Evolutionary conservation across 92 coral and sea anemone species (phyloP), one percentile per base, ranked within the genome.

Genomic region (Metridium senile): DNA sequence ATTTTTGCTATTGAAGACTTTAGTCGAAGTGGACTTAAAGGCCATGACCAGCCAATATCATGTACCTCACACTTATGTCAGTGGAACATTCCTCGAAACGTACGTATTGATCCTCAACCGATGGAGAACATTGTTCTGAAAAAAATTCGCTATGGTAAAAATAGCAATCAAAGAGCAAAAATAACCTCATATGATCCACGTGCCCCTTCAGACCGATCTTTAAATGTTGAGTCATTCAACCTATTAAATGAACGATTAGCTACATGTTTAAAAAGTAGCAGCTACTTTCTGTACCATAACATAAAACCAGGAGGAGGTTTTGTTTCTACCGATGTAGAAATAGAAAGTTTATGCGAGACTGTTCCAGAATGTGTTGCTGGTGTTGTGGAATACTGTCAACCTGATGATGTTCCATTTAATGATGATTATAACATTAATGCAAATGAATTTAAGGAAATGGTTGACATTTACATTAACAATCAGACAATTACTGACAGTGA

Each of bases 1-100:
- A 46, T 85, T 7, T 85, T 85, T 84, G 88, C 88, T 9, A 49
- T 72, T 10, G 84, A 77, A 51, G 84, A 84, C 29, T 71, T 84
- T 45, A 25, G 88, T 39, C 58, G 74, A 0, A 23, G n/a, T 33
- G 83, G 83, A 16, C 83, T 84, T 11, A 71, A 76, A 62, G 75
- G 71, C 45, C 34, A 35, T 51, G 20, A 28, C 28, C 32, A 84
- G 65, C 58, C 72, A 18, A 59, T 84, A 18, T 77, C 83, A 25
- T 78, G 89, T 47, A 84, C 80, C 28, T 62, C 53, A 0, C 28
- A 74, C 16, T 26, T 84, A 18, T 76, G 87, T 26, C 31, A 34
- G 33, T 76, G 87, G 82, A 76, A 76, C 76, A 82, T 71, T 21
- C 80, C 77, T n/a, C 51, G 58, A 58, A 77, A 71, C n/a, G 61